phyloP scores from a whole-genome alignment of 2,797 vertebrate genomes.

The Onychomys arenicola region DNA sequence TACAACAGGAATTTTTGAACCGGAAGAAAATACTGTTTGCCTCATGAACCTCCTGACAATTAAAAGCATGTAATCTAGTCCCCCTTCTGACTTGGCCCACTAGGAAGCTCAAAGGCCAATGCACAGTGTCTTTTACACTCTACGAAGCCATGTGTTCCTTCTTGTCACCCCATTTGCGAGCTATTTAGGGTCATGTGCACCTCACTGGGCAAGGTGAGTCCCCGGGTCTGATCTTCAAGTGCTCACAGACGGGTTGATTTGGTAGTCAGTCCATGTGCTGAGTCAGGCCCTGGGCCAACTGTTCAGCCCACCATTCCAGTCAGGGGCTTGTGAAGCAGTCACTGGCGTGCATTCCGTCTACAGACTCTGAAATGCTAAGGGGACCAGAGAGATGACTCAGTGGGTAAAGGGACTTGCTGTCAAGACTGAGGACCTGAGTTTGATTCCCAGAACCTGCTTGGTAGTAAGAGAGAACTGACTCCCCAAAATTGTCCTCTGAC shows the following conservation, averaged over 20 bases:
- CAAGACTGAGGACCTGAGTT: neutral
- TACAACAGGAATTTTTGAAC: neutral
- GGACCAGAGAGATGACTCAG: neutral
- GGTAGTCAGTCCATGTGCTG: accelerated
- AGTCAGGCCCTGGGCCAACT: neutral
- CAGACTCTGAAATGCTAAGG: neutral
- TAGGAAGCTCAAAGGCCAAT: neutral
- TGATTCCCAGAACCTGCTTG: neutral
- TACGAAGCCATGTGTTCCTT: neutral
- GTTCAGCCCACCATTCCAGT: neutral
- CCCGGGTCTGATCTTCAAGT: neutral
- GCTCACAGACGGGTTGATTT: neutral
- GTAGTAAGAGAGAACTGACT: neutral
- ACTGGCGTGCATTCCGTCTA: neutral
- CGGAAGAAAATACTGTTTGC: neutral
- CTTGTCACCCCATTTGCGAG: neutral
- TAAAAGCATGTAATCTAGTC: neutral
- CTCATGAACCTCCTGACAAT: neutral
- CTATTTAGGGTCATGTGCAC: neutral
- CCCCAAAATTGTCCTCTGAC: neutral
- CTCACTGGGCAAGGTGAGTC: neutral
- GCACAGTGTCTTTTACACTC: neutral
- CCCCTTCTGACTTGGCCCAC: neutral
- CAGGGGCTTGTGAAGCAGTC: accelerated
- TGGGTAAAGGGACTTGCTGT: neutral